Evolutionary conservation across 2,888 invertebrate genomes (phyloP).

Genomic region (Synanthedon vespiformis): DNA sequence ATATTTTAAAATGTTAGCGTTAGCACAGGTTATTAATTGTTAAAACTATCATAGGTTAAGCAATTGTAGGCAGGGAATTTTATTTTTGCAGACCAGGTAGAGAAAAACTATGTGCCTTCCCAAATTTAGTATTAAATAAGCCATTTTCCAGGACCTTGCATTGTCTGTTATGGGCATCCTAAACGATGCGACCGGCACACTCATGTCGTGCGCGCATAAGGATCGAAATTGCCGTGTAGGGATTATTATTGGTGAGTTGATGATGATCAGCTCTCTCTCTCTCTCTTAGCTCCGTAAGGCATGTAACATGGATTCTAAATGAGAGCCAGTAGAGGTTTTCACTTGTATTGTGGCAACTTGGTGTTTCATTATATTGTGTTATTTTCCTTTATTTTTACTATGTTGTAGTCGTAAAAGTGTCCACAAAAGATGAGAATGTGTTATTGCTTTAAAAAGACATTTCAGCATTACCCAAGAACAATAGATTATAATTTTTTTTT

Average conservation of each 20-base stretch:
- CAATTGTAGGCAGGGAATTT: too few relatives aligned
- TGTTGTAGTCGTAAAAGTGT: too few relatives aligned
- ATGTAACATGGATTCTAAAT: constrained; percentile 35
- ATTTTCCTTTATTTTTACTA: neutral
- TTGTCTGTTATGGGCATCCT: constrained; percentile 91
- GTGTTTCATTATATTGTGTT: constrained; percentile 3
- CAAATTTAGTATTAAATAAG: neutral
- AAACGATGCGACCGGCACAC: constrained; percentile 93
- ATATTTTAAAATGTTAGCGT: too few relatives aligned
- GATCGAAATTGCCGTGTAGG: constrained; percentile 84
- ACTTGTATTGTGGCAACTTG: constrained; percentile 19
- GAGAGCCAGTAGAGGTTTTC: constrained; percentile 56
- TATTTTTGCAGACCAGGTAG: too few relatives aligned
- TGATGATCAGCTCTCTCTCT: constrained; percentile 54
- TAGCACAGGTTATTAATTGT: too few relatives aligned
- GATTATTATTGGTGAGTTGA: constrained; percentile 82
- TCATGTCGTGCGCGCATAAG: constrained; percentile 92
- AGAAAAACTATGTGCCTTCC: too few relatives aligned
- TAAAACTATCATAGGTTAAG: too few relatives aligned
- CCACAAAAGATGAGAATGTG: too few relatives aligned
- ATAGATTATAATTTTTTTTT: neutral
- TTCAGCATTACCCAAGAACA: neutral
- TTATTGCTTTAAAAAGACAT: too few relatives aligned
- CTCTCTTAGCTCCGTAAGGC: constrained; percentile 43
- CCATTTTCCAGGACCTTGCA: constrained; percentile 77